Conservation (phyloP, 2,888 invertebrate genomes). For the Caenorhabditis imperialis region DNA sequence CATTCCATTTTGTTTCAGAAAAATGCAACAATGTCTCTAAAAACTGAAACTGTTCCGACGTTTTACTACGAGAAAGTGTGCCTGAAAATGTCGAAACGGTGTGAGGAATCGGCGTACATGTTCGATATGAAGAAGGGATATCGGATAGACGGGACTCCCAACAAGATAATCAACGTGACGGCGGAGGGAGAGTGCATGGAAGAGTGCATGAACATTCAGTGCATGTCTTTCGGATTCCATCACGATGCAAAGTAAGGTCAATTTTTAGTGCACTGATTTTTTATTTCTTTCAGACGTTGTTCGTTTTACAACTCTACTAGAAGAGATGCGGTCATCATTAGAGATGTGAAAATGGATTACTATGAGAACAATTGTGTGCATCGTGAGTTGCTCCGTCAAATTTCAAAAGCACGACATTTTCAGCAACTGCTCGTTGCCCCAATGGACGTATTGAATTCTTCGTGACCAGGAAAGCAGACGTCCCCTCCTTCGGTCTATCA, state of each 20-base stretch:
- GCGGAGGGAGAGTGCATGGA: slow-evolving; percentile 55
- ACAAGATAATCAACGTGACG: slow-evolving; percentile 36
- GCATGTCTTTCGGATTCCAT: slow-evolving; percentile 57
- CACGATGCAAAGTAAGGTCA: slow-evolving; percentile 44
- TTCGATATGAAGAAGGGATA: slow-evolving; percentile 55
- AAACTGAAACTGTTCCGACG: slow-evolving; percentile 47
- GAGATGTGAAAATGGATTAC: slow-evolving; percentile 79
- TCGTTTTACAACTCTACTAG: slow-evolving; percentile 79
- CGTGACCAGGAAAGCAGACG: slow-evolving; percentile 65
- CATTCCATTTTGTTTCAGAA: too few relatives aligned
- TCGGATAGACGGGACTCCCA: slow-evolving; percentile 46
- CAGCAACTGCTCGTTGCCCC: slow-evolving; percentile 42
- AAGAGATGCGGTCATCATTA: slow-evolving; percentile 36
- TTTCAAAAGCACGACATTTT: slow-evolving; percentile 2
- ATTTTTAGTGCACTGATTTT: slow-evolving; percentile 71
- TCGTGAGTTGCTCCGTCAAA: slow-evolving; percentile 75
- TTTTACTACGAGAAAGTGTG: slow-evolving; percentile 62
- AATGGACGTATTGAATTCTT: slow-evolving; percentile 69
- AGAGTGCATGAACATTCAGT: slow-evolving; percentile 55
- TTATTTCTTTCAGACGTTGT: slow-evolving; percentile 74
- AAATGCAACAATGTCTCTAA: slow-evolving; percentile 30
- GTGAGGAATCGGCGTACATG: slow-evolving; percentile 60
- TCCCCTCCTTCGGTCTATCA: slow-evolving; percentile 63
- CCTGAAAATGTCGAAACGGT: slow-evolving; percentile 46
- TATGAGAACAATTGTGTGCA: slow-evolving; percentile 81